Conservation (phyloP, 2,888 invertebrate species). For the Rugalucina vietnamica region DNA sequence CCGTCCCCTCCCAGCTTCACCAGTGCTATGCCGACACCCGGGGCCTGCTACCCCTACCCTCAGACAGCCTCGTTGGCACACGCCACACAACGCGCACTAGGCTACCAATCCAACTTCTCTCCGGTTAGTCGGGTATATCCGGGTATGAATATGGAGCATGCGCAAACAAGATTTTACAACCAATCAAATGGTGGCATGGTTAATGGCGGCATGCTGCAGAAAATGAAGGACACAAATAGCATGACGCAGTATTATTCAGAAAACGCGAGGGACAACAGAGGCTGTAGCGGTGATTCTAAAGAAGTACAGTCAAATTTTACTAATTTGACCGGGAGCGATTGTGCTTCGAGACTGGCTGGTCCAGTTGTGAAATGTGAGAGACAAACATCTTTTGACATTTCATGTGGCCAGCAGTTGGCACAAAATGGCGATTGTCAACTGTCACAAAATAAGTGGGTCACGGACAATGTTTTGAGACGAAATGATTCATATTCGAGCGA, state of each 20-base stretch:
- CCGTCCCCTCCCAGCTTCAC: slow-evolving; percentile 40
- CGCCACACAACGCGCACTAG: not conserved
- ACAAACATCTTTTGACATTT: not conserved
- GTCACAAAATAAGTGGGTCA: not conserved
- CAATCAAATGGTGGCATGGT: not conserved
- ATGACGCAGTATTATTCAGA: slow-evolving; percentile 21
- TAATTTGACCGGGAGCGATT: not conserved
- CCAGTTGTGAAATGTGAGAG: not conserved
- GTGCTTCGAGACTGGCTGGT: not conserved
- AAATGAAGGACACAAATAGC: not conserved
- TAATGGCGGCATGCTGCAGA: not conserved
- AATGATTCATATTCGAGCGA: not conserved
- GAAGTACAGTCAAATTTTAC: not conserved
- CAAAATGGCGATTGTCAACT: slow-evolving; percentile 1
- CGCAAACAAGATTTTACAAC: not conserved
- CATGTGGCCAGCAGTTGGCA: not conserved
- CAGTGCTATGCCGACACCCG: slow-evolving; percentile 19
- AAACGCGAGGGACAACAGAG: not conserved
- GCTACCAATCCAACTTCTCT: not conserved
- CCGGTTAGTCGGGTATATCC: slow-evolving; percentile 9
- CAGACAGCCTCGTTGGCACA: not conserved
- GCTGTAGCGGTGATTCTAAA: not conserved
- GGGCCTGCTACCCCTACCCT: slow-evolving; percentile 14
- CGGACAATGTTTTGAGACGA: not conserved
- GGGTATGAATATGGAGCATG: not conserved